Evolutionary conservation across 2,797 vertebrate species (phyloP).

Genomic region (Dendrocincla fuliginosa): DNA sequence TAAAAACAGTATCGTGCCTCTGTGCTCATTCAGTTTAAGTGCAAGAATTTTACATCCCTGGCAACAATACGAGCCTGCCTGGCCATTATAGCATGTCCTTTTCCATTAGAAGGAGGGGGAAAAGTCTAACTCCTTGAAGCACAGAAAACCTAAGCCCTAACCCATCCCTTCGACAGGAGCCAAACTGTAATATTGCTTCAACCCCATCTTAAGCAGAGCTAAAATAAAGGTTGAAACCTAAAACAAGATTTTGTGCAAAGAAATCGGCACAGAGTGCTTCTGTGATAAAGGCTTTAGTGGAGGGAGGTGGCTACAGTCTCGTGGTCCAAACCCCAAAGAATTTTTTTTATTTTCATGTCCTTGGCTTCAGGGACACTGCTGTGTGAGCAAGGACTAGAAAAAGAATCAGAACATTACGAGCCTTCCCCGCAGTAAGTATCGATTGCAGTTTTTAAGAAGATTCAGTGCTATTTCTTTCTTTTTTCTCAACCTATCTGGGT

Average conservation of each 20-base stretch:
- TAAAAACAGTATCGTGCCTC: not conserved
- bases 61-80: not conserved
- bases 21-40: not conserved
- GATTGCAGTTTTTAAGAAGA: slow-evolving; percentile 33
- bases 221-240: slow-evolving; percentile 35
- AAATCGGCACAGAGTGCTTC: not conserved
- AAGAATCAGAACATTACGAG: slow-evolving; percentile 40
- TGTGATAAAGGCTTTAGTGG: slow-evolving; percentile 13
- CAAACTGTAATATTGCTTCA: slow-evolving; percentile 29
- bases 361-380: slow-evolving; percentile 49
- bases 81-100: not conserved
- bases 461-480: slow-evolving; percentile 15
- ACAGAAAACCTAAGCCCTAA: not conserved
- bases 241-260: not conserved
- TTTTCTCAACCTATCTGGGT: slow-evolving; percentile 24
- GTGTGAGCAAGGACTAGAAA: slow-evolving; percentile 51
- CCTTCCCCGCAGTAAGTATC: slow-evolving; percentile 57
- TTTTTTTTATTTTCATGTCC: slow-evolving; percentile 48
- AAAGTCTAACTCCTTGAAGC: not conserved
- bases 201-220: not conserved
- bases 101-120: not conserved
- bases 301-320: slow-evolving; percentile 23
- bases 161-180: slow-evolving; percentile 5
- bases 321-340: slow-evolving; percentile 42
- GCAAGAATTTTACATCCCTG: slow-evolving; percentile 8